Percentiles rank a stretch among this genome's conserved stretches.
These are phyloP conservation scores for Podotricha telesiphe DNA, from an alignment of 2,888 invertebrate genomes.

Conservation along the genomic window DNA sequence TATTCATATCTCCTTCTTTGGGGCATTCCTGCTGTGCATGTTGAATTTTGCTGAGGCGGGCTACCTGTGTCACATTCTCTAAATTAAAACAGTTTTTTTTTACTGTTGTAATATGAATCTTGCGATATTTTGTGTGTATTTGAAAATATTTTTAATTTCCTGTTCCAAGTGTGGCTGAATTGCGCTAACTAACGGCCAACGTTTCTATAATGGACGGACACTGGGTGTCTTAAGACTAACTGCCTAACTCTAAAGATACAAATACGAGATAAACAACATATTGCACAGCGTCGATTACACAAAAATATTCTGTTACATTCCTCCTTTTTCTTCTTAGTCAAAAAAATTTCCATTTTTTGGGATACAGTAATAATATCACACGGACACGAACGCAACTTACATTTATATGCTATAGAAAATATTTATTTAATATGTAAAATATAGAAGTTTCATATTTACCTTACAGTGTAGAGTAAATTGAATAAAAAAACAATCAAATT, in stretches of 20 bases:
- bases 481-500: slow-evolving; percentile 50
- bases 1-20: no score
- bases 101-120: no score
- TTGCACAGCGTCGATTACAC: background rate
- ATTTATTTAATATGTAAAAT: background rate
- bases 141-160: background rate
- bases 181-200: background rate
- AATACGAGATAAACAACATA: background rate
- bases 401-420: background rate
- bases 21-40: no score
- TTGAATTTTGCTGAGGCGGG: no score
- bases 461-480: slow-evolving; percentile 28
- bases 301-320: background rate
- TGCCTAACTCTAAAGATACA: background rate
- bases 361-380: background rate
- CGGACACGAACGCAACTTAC: background rate
- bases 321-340: background rate
- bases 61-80: no score
- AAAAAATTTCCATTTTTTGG: background rate
- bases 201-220: background rate
- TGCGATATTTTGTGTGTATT: no score
- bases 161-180: background rate
- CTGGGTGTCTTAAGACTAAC: background rate
- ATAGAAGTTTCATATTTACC: slow-evolving; percentile 17
- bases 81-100: no score